Base-by-base conservation (phyloP, 1,140 invertebrate species). In the Pogonomyrmex californicus region DNA sequence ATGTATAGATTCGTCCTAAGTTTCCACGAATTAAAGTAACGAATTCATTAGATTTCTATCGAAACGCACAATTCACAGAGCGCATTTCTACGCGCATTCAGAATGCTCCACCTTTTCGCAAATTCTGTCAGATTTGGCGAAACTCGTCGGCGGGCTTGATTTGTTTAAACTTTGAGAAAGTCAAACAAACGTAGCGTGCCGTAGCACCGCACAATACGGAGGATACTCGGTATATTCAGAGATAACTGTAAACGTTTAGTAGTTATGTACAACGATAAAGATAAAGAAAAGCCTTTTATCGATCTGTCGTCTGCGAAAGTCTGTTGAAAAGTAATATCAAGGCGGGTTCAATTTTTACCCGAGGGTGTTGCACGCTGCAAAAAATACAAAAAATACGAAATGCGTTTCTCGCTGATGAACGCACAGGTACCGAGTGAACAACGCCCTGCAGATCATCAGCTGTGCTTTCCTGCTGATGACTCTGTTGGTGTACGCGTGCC, bases 381-480 rank as follows among this genome's bases (percentile, higher is more conserved):
- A 51, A 30, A 66, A 36, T n/a, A 3, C 38, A 56, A 44, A 70
- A 23, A 33, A 17, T 1, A 5, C 12, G 12, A 70, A 56, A 63
- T n/a, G 58, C 17, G 12, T 62, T 81, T 41, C 60, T 41, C n/a
- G 10, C 56, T 81, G 65, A 60, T 23, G 23, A 23, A 23, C n/a
- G n/a, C n/a, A n/a, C 85, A 93, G 91, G 44, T 85, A 17, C 6
- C 49, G 17, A 0, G 33, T 94, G 14, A 88, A 71, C 17, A 91
- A 63, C 6, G 41, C 17, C 10, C 70, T 94, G 23, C 23, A 79
- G 54, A 38, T 88, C 41, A 90, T 58, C 7, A 95, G 94, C 68
- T 96, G 96, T 63, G 93, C 96, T 12, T 97, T 97, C 87, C 94
- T 97, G 58, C 91, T 96, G 6, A 89, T 96, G 9, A 97, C 97